Evolutionary conservation across 2,113 vertebrate species (phyloP).

Genomic region (Amblyopsis rosae): DNA sequence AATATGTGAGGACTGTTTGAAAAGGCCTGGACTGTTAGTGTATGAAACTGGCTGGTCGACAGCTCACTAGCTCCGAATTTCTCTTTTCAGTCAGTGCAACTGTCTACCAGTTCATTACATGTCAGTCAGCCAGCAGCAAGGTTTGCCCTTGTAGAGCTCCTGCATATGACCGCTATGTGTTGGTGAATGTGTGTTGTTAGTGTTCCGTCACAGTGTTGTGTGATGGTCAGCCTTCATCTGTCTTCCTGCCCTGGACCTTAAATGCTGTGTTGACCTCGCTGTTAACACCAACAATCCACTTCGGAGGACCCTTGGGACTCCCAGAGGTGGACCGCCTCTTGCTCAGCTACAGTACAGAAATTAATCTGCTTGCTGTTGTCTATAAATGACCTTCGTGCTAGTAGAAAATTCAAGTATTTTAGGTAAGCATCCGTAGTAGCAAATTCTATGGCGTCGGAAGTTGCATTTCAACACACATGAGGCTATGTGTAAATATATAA

Average conservation of each 20-base stretch:
- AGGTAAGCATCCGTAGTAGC: too few species aligned
- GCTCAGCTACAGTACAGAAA: too few species aligned
- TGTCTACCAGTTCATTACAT: constrained; percentile 34
- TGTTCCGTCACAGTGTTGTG: constrained; percentile 31
- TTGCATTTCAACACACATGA: too few species aligned
- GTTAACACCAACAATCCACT: constrained; percentile 55
- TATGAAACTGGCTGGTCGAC: constrained; percentile 29
- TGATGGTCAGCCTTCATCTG: constrained; percentile 59
- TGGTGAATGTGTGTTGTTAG: constrained; percentile 30
- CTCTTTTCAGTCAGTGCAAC: constrained; percentile 25
- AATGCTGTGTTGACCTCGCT: constrained; percentile 28
- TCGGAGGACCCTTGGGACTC: constrained; percentile 8
- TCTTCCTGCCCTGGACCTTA: constrained; percentile 30
- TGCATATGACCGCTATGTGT: constrained; percentile 1
- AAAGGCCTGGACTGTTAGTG: constrained; percentile 26
- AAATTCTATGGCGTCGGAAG: too few species aligned
- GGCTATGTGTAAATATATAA: too few species aligned
- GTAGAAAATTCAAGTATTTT: too few species aligned
- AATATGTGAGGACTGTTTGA: constrained; percentile 30
- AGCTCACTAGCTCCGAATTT: constrained; percentile 41
- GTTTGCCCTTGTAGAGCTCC: constrained; percentile 28
- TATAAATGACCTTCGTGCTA: too few species aligned
- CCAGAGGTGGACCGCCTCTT: too few species aligned
- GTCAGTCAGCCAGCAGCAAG: constrained; percentile 29
- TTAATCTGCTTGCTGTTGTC: too few species aligned